phyloP scores from a whole-genome alignment of 2,888 invertebrate species.

The Lamellibrachia satsuma region DNA sequence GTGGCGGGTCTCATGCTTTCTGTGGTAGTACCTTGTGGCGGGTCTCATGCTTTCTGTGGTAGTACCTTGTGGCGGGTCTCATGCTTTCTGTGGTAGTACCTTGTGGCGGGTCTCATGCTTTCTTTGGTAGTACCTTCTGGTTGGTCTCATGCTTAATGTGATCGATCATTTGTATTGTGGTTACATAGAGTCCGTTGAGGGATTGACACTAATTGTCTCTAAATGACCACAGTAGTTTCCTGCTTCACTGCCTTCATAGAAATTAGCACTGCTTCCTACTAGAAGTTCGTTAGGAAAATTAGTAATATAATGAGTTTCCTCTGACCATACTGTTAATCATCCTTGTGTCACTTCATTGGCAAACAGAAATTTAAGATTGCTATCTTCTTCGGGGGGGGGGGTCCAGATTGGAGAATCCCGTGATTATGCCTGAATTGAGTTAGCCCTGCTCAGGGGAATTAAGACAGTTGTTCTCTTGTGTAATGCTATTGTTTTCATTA shows the following conservation, averaged over 20 bases:
- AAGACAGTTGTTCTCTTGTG: not conserved
- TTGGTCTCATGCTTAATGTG: not conserved
- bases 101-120: too few species aligned
- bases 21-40: too few species aligned
- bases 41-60: too few species aligned
- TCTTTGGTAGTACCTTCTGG: too few species aligned
- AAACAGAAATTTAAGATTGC: not conserved
- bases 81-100: too few species aligned
- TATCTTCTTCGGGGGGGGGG: not conserved
- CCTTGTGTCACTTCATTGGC: not conserved
- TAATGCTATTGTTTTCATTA: not conserved
- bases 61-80: too few species aligned
- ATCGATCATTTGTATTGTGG: not conserved
- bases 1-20: too few species aligned
- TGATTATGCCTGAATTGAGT: not conserved
- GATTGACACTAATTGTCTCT: not conserved
- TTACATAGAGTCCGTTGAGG: not conserved
- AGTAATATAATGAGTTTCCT: slow-evolving; percentile 13
- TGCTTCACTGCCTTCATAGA: not conserved
- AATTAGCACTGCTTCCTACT: not conserved
- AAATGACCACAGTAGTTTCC: not conserved
- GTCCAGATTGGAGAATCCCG: not conserved
- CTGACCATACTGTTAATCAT: not conserved
- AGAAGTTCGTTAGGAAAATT: not conserved
- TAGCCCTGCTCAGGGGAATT: not conserved